A percentile compares a stretch with the other conserved stretches of the same genome.
These are phyloP conservation scores for Ispidina lecontei DNA, from an alignment of 2,797 vertebrate genomes.

Conservation along the genomic window DNA sequence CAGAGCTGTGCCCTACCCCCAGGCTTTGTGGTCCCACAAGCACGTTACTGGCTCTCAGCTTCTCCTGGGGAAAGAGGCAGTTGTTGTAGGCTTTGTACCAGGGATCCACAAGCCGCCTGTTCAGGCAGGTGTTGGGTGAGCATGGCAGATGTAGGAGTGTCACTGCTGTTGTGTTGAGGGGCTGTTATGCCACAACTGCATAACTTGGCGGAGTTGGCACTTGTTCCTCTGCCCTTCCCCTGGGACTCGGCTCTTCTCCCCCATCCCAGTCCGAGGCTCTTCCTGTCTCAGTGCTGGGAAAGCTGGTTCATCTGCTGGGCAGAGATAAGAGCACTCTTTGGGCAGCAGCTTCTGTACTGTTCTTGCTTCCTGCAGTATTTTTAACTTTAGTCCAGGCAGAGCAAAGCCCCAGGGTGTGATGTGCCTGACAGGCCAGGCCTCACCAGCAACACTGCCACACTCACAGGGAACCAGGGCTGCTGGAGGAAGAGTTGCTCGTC, in stretches of 20 bases:
- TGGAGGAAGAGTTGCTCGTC: neutral
- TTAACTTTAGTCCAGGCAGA: constrained; percentile 9
- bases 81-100: neutral
- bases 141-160: neutral
- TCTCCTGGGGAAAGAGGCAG: neutral
- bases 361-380: constrained; percentile 38
- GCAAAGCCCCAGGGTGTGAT: neutral
- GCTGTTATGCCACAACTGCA: neutral
- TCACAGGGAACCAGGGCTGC: neutral
- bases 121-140: neutral
- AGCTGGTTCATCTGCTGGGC: constrained; percentile 22
- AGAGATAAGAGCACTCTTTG: constrained; percentile 48
- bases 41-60: neutral
- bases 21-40: neutral
- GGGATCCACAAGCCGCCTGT: neutral
- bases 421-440: constrained; percentile 1
- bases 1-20: neutral
- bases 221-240: neutral
- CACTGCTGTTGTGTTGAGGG: neutral
- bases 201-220: neutral
- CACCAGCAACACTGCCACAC: neutral
- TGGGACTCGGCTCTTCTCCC: neutral
- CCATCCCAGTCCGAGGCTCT: neutral
- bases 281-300: constrained; percentile 7
- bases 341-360: neutral